Evolutionary conservation across 92 coral and sea anemone genomes (phyloP).

Genomic region (Zoanthus sansibaricus): DNA sequence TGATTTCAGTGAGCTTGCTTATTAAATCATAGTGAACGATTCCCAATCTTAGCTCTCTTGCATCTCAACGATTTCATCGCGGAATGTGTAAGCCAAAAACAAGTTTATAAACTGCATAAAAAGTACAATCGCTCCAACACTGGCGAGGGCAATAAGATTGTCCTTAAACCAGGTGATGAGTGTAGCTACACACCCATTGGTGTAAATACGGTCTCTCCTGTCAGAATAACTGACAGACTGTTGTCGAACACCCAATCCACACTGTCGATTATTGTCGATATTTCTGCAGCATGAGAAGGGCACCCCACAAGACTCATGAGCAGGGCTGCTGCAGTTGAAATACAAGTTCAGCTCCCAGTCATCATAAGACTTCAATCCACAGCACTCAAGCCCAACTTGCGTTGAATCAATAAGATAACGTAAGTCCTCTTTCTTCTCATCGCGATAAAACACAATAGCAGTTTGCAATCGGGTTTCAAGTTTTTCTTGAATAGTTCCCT

Average conservation of each 20-base stretch:
- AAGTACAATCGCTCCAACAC: constrained; percentile 49
- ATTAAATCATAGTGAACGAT: too few relatives aligned
- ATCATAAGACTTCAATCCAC: constrained; percentile 61
- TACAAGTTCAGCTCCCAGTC: constrained; percentile 72
- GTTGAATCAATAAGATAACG: constrained; percentile 70
- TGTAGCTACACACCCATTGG: constrained; percentile 60
- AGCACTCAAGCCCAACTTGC: constrained; percentile 69
- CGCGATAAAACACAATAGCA: constrained; percentile 62
- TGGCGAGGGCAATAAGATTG: constrained; percentile 64
- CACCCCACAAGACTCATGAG: constrained; percentile 76
- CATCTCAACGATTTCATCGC: constrained; percentile 48
- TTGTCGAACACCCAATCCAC: constrained; percentile 68
- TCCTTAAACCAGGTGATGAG: constrained; percentile 59
- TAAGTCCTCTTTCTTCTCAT: constrained; percentile 62
- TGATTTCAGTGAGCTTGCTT: too few relatives aligned
- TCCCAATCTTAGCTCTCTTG: background rate
- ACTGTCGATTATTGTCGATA: constrained; percentile 68
- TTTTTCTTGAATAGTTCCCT: constrained; percentile 52
- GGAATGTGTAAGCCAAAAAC: constrained; percentile 59
- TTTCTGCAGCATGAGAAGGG: constrained; percentile 74
- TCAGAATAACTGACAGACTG: constrained; percentile 7
- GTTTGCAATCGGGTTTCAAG: constrained; percentile 44
- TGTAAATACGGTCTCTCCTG: constrained; percentile 53
- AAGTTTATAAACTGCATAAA: constrained; percentile 64
- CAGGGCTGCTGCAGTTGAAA: constrained; percentile 67